These are phyloP conservation scores for Odontocerum albicorne DNA, from an alignment of 2,888 invertebrate species.

Conservation along the genomic window DNA sequence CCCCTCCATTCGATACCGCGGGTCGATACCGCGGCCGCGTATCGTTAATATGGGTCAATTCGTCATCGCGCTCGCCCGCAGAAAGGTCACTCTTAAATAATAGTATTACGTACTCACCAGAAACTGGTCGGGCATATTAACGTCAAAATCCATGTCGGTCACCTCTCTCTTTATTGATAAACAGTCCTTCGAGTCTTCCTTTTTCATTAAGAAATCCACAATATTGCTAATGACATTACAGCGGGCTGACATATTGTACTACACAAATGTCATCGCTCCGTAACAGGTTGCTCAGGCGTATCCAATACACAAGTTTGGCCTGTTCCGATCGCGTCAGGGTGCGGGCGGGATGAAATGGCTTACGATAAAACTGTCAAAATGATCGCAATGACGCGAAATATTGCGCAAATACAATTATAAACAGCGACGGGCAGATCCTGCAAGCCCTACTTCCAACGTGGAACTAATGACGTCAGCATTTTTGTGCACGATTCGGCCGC, in stretches of 20 bases:
- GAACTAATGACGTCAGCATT: conserved; percentile 65
- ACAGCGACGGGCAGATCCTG: conserved; percentile 9
- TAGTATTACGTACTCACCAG: conserved; percentile 28
- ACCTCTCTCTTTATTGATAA: conserved; percentile 19
- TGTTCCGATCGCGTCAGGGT: no score
- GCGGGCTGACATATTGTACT: conserved; percentile 33
- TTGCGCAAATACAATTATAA: no score
- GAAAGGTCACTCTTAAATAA: conserved; percentile 29
- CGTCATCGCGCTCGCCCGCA: conserved; percentile 22
- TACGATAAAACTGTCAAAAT: no score
- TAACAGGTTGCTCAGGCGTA: no score
- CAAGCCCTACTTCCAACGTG: conserved; percentile 62
- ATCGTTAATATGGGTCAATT: conserved; percentile 31
- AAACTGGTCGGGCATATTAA: conserved; percentile 24
- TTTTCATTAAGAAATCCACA: conserved; percentile 49
- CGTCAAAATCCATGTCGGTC: conserved; percentile 18
- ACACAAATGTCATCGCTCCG: conserved; percentile 32
- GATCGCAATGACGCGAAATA: no score
- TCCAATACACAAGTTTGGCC: no score
- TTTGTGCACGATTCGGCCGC: conserved; percentile 42
- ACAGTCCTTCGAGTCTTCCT: conserved; percentile 42
- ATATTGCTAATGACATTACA: conserved; percentile 45
- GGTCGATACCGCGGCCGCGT: no score
- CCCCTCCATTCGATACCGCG: conserved; percentile 13
- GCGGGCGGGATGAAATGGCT: no score